Base-by-base conservation (phyloP, 2,888 invertebrate species). In the Pristionchus fissidentatus region DNA sequence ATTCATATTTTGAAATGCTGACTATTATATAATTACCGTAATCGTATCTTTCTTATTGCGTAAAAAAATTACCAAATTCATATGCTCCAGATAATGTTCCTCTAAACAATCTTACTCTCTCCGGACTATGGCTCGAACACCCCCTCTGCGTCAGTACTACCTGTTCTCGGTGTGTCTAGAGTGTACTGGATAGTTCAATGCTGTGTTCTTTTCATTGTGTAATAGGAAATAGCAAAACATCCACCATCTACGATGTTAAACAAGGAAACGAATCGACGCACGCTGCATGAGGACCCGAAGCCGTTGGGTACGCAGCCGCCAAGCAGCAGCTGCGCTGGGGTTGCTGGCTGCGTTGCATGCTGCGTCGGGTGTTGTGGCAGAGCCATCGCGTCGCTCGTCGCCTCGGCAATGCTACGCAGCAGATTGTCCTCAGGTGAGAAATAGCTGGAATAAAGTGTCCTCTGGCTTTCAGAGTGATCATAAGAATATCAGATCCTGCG, bases 371-470 rank as follows among this genome's bases (percentile, higher is more conserved):
- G n/a, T n/a, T n/a, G n/a, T n/a, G 70, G 41, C 1, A 70, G 70
- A 1, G 70, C 22, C 70, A 70, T 70, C n/a, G 41, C 70, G 26
- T 70, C 70, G 26, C 70, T 70, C n/a, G 70, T 26, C 5, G 70
- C 70, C 32, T 70, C 70, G 0, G 70, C 70, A 1, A 70, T 70
- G 10, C 70, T 70, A n/a, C 26, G 22, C 38, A 70, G 41, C n/a
- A 70, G 43, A 15, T 70, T 38, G 15, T 70, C 70, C 13, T 70
- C 70, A 0, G 77, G 77, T 22, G 77, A 77, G 19, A 32, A 46
- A 26, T 46, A 77, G 22, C 77, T 52, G 77, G 10, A 70, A 66
- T 38, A 38, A 22, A 4, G n/a, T 55, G 55, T 22, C 15, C n/a
- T 7, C 3, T 4, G 22, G n/a, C n/a, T n/a, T n/a, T n/a, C n/a